Base-by-base conservation (phyloP, 2,113 vertebrate species). In the Centrocercus urophasianus region DNA sequence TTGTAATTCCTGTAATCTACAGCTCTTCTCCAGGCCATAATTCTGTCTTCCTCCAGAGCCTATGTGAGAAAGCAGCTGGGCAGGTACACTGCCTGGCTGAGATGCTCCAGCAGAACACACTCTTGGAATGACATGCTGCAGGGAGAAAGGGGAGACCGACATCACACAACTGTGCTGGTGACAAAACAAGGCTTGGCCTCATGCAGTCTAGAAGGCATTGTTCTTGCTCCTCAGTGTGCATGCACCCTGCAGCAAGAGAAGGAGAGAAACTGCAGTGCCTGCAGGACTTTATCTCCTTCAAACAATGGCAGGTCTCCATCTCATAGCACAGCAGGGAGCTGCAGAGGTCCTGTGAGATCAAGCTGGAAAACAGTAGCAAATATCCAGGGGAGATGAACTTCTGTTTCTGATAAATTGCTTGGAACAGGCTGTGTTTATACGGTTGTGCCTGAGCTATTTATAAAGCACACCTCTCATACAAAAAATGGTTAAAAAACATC, bases 161-260 rank as follows among this genome's bases (percentile, higher is more conserved):
- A 57, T 69, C 91, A 75, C 85, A 87, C 91, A 86, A 87, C 81
- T 91, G 93, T 83, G 67, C n/a, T 24, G 72, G 60, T 28, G 83
- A 84, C 2, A 10, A 74, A 61, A 82, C 22, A 77, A 75, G 88
- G 28, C 50, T 90, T 69, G 54, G 72, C 60, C 54, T 86, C 76
- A 72, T 30, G 64, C 34, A 60, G 89, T 21, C 83, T 73, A 83
- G 88, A 89, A 87, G 85, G 84, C 82, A 78, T 59, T 91, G 89
- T 76, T 93, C 84, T 63, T 56, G 74, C 59, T 85, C 67, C 75
- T 91, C 75, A 34, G 67, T 9, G 2, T 65, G 75, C 67, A 32
- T 0, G 48, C 59, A 88, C 42, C 56, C 69, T 16, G 34, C 63
- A 77, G 78, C 57, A 86, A 87, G 70, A 77, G 38, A 65, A 82